Base-by-base conservation (phyloP, 1,140 invertebrate species). In the Eriocheir sinensis region DNA sequence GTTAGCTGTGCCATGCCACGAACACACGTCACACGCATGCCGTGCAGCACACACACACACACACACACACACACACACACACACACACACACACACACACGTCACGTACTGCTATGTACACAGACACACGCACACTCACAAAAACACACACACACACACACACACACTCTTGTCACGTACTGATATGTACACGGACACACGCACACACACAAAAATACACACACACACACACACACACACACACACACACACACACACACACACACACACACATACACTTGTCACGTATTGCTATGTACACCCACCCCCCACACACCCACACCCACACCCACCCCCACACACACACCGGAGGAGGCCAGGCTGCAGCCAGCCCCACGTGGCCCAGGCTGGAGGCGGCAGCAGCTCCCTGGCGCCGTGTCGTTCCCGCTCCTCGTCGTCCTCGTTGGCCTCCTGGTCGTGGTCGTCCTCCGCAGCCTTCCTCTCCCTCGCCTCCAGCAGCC, bases 311-410 rank as follows among this genome's bases (percentile, higher is more conserved):
- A 72, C 60, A 72, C 60, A 72, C 60, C 27, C 60, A 72, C 60
- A 40, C 60, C 79, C 27, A 30, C 34, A 91, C 60, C 79, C 90
- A 81, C 36, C 21, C 17, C 34, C 44, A 91, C 30, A 91, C 89
- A 91, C 88, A 53, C 79, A 91, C 94, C 94, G 91, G 94, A 85
- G 15, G 94, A 81, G 21, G 48, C 30, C 9, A 94, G 91, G 94
- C 89, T 53, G 8, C 94, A 41, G 21, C 94, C 94, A 21, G 89
- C 72, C 81, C 94, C 94, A 94, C 44, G 94, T 91, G 12, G 79
- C 94, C 94, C 94, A 94, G 38, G 94, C 80, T 40, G 94, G 36
- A 4, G 94, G 34, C n/a, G 91, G 30, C 30, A 94, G 83, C 79
- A 88, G 36, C 21, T 93, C 93, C 60, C 86, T 72, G 38, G 89